Evolutionary conservation across 2,797 vertebrate genomes (phyloP).

Genomic region (Stomatorhinus walkeri): DNA sequence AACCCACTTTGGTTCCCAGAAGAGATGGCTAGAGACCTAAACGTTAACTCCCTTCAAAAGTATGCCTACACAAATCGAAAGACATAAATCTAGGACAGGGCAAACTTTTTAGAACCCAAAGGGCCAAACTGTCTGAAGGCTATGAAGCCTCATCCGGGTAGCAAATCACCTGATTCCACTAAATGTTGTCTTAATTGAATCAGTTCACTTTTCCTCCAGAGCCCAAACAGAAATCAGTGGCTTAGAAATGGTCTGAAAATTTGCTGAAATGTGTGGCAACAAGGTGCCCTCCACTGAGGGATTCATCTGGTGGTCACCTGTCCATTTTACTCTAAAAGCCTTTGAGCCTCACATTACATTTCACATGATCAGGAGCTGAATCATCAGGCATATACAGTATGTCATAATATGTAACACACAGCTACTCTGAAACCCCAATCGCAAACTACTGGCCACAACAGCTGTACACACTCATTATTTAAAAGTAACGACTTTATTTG

Average conservation of each 20-base stretch:
- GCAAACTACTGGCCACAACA: background rate
- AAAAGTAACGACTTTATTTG: background rate
- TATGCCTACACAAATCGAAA: background rate
- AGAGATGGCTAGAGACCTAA: background rate
- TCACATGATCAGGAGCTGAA: background rate
- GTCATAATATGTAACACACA: background rate
- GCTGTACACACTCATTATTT: background rate
- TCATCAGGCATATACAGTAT: background rate
- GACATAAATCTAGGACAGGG: background rate
- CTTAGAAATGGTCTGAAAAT: background rate
- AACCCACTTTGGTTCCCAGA: background rate
- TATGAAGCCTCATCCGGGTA: background rate
- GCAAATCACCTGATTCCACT: constrained; percentile 1
- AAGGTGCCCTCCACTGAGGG: background rate
- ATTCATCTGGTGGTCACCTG: background rate
- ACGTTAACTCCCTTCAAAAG: background rate
- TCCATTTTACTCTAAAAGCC: background rate
- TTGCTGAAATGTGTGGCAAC: background rate
- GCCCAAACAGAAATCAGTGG: background rate
- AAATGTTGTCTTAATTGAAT: constrained; percentile 7
- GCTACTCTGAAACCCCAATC: background rate
- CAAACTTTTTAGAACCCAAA: background rate
- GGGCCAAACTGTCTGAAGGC: background rate
- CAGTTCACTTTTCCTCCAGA: constrained; percentile 5
- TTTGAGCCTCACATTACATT: background rate